Percentiles rank a stretch among this genome's conserved stretches.
These are phyloP conservation scores for Entosphenus tridentatus DNA, from an alignment of 2,113 vertebrate species.

Conservation along the genomic window DNA sequence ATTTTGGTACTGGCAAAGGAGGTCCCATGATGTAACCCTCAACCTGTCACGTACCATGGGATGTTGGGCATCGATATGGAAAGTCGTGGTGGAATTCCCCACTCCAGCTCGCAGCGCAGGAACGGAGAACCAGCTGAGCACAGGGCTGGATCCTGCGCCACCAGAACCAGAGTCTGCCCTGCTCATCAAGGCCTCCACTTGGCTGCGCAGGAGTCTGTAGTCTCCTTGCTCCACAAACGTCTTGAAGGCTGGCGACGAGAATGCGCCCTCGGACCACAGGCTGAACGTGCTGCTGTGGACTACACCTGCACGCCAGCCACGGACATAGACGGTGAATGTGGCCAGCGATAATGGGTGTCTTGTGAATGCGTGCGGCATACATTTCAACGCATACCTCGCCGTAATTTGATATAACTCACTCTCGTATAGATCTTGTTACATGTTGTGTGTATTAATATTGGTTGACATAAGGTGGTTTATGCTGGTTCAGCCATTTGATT, in stretches of 20 bases:
- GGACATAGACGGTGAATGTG: background rate
- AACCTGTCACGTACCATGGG: slow-evolving; percentile 22
- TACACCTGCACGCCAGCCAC: slow-evolving; percentile 18
- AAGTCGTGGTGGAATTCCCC: slow-evolving; percentile 33
- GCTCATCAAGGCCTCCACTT: slow-evolving; percentile 17
- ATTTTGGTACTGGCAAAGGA: too few species aligned
- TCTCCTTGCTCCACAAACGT: slow-evolving; percentile 29
- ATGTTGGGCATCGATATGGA: slow-evolving; percentile 23
- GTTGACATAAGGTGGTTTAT: too few species aligned
- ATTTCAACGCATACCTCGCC: too few species aligned
- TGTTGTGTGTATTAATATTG: too few species aligned
- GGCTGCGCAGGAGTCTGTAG: slow-evolving; percentile 28
- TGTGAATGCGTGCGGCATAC: too few species aligned
- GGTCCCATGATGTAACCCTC: too few species aligned
- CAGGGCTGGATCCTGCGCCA: too few species aligned
- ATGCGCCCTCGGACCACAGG: slow-evolving; percentile 27
- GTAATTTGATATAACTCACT: too few species aligned
- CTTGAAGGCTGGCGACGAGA: slow-evolving; percentile 23
- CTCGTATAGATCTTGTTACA: too few species aligned
- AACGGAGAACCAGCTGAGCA: slow-evolving; percentile 21
- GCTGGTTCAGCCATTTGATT: too few species aligned
- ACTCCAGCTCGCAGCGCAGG: slow-evolving; percentile 28
- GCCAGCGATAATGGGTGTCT: too few species aligned
- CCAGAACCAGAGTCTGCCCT: slow-evolving; percentile 9
- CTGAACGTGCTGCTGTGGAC: slow-evolving; percentile 28